A percentile compares a stretch with the other conserved stretches of the same genome.
Evolutionary conservation across 2,888 invertebrate genomes (phyloP).

Genomic region (Branchipolynoe longqiensis): DNA sequence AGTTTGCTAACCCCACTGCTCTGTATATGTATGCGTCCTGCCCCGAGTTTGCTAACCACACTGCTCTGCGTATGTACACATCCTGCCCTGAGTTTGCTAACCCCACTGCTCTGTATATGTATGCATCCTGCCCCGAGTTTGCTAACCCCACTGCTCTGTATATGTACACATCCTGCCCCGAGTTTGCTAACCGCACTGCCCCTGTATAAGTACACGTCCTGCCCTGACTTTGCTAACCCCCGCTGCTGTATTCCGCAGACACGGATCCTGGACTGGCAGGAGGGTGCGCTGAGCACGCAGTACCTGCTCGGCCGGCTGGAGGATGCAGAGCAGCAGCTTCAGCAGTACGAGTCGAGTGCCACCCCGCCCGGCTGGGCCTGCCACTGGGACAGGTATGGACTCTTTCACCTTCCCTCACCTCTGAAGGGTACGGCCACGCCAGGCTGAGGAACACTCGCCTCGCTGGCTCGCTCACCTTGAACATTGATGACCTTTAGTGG

Average conservation of each 20-base stretch:
- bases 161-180: no score
- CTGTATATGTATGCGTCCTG: no score
- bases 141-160: no score
- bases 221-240: background rate
- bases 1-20: no score
- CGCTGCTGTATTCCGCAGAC: constrained; percentile 83
- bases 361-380: constrained; percentile 87
- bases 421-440: constrained; percentile 44
- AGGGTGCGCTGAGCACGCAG: constrained; percentile 84
- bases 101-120: no score
- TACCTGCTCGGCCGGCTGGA: constrained; percentile 86
- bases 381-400: constrained; percentile 88
- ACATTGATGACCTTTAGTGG: constrained; percentile 35
- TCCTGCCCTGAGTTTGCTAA: no score
- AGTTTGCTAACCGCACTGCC: no score
- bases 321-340: constrained; percentile 85
- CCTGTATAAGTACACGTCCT: no score
- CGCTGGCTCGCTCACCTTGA: constrained; percentile 40
- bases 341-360: constrained; percentile 86
- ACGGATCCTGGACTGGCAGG: constrained; percentile 86
- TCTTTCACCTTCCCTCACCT: constrained; percentile 25
- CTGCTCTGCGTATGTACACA: no score
- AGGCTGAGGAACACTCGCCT: constrained; percentile 48
- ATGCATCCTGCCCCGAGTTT: no score
- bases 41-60: no score